Conservation (phyloP, 2,888 invertebrate species). For the Pammene fasciana region DNA sequence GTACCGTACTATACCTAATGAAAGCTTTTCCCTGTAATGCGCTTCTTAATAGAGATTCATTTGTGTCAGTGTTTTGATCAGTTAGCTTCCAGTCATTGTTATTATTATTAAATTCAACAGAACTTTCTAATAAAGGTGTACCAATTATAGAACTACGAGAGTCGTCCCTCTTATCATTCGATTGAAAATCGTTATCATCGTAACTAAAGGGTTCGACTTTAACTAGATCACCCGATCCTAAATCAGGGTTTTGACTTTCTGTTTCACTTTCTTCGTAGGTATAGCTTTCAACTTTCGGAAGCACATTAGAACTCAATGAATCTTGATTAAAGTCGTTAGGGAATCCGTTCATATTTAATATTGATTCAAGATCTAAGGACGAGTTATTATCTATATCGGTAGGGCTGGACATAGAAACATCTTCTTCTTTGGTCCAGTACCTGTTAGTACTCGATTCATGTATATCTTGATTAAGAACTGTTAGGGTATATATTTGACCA, state of each 20-base stretch:
- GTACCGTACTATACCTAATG: conserved; percentile 81
- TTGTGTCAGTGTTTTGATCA: conserved; percentile 86
- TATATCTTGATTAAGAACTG: conserved; percentile 91
- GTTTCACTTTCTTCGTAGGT: conserved; percentile 91
- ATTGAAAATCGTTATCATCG: conserved; percentile 71
- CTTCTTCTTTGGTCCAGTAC: conserved; percentile 87
- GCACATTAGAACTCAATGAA: conserved; percentile 74
- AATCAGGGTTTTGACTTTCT: conserved; percentile 89
- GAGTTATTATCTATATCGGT: conserved; percentile 84
- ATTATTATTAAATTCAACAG: conserved; percentile 86
- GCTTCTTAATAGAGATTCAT: conserved; percentile 91
- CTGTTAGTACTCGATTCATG: conserved; percentile 86
- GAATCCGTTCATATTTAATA: conserved; percentile 88
- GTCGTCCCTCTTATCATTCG: conserved; percentile 75
- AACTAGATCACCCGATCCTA: conserved; percentile 84
- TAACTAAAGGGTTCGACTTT: conserved; percentile 75
- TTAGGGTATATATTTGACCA: conserved; percentile 92
- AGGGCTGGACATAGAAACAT: conserved; percentile 84
- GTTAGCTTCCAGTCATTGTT: conserved; percentile 93
- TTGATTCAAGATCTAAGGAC: conserved; percentile 90
- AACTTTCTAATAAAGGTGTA: conserved; percentile 81
- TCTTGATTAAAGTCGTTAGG: conserved; percentile 84
- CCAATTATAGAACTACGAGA: conserved; percentile 73
- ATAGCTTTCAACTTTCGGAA: conserved; percentile 88
- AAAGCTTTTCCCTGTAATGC: conserved; percentile 92